Percentiles rank a stretch among this genome's conserved stretches.
phyloP scores from a whole-genome alignment of 2,888 invertebrate species.

The Brenthis hecate region DNA sequence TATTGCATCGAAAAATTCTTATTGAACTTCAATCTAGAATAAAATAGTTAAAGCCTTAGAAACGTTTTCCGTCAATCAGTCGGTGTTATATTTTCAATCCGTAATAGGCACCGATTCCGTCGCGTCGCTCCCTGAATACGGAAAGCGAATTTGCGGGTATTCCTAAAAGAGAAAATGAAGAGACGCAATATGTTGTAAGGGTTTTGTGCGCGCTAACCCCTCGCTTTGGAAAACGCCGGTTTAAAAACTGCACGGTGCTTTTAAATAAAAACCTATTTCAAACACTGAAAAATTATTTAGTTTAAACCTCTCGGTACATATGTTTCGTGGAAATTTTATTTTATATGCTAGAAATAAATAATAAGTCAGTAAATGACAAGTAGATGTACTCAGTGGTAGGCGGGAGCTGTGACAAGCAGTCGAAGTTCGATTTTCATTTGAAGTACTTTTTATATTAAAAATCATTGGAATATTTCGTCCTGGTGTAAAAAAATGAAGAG shows the following conservation, averaged over 20 bases:
- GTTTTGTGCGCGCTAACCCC: slow-evolving; percentile 17
- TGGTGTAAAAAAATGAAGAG: too few species aligned
- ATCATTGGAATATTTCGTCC: too few species aligned
- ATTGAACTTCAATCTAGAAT: not conserved
- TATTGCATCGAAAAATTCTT: slow-evolving; percentile 16
- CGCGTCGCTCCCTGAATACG: slow-evolving; percentile 7
- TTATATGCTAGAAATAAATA: too few species aligned
- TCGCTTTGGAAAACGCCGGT: slow-evolving; percentile 9
- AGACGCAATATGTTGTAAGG: slow-evolving; percentile 17
- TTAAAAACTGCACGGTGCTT: slow-evolving; percentile 14
- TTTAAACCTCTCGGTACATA: too few species aligned
- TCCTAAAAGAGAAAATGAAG: slow-evolving; percentile 14
- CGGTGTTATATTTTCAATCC: slow-evolving; percentile 15
- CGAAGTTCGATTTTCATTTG: too few species aligned
- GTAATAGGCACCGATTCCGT: slow-evolving; percentile 11
- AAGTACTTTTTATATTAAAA: too few species aligned
- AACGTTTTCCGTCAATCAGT: slow-evolving; percentile 2
- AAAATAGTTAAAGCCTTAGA: slow-evolving; percentile 18
- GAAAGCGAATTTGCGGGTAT: slow-evolving; percentile 16
- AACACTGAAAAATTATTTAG: too few species aligned
- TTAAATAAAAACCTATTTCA: not conserved
- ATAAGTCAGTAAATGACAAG: too few species aligned
- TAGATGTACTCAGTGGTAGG: too few species aligned
- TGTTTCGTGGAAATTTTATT: too few species aligned
- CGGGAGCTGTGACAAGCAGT: too few species aligned